Evolutionary conservation across 2,888 invertebrate species (phyloP).

Genomic region (Hipparchia sbordonii): DNA sequence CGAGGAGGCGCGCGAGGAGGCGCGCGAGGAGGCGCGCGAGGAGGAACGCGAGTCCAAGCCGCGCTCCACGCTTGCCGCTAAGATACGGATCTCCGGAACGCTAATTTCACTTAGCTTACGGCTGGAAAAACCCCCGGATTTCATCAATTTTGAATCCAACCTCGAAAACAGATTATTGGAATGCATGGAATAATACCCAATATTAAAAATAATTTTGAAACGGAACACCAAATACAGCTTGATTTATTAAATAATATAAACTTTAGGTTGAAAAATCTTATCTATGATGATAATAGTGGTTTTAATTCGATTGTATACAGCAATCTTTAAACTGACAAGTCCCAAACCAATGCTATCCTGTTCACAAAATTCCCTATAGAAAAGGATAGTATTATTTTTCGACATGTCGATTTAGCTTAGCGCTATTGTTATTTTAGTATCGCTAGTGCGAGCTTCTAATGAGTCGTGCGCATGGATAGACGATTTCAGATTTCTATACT

Average conservation of each 20-base stretch:
- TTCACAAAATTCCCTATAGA: too few species aligned
- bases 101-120: slow-evolving; percentile 89
- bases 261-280: too few species aligned
- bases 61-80: slow-evolving; percentile 91
- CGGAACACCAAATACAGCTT: too few species aligned
- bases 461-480: slow-evolving; percentile 29
- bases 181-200: not conserved
- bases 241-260: too few species aligned
- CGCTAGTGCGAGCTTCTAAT: slow-evolving; percentile 36
- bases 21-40: slow-evolving; percentile 67
- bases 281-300: too few species aligned
- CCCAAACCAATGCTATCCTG: too few species aligned
- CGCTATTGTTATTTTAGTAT: slow-evolving; percentile 4
- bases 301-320: too few species aligned
- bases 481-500: slow-evolving; percentile 7
- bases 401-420: not conserved
- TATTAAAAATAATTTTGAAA: not conserved
- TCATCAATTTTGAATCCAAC: slow-evolving; percentile 32
- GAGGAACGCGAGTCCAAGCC: slow-evolving; percentile 83
- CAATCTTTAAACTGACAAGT: too few species aligned
- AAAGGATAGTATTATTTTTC: too few species aligned
- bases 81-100: slow-evolving; percentile 91
- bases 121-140: slow-evolving; percentile 71
- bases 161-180: not conserved
- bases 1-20: slow-evolving; percentile 67